Percentiles rank a stretch among this genome's conserved stretches.
phyloP scores from a whole-genome alignment of 2,888 invertebrate species.

The Oeneis ivallda region DNA sequence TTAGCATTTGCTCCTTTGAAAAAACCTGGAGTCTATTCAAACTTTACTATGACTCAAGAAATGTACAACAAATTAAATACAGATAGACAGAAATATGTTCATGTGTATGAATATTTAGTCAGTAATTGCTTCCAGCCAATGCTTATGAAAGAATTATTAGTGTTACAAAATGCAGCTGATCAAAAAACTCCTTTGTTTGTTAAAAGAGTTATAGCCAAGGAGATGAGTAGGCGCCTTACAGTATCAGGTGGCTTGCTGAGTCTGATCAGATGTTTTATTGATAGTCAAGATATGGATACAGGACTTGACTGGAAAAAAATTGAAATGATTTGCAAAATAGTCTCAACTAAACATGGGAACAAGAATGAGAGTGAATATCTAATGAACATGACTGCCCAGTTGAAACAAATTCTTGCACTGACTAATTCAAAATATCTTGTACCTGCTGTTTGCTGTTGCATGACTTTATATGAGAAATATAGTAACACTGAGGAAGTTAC shows the following conservation, averaged over 20 bases:
- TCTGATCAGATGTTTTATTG: slow-evolving; percentile 84
- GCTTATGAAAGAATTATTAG: slow-evolving; percentile 86
- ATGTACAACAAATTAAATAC: slow-evolving; percentile 73
- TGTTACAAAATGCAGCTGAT: slow-evolving; percentile 79
- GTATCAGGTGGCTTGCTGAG: slow-evolving; percentile 84
- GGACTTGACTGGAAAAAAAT: slow-evolving; percentile 85
- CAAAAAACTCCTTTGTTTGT: slow-evolving; percentile 84
- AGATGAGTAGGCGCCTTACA: slow-evolving; percentile 82
- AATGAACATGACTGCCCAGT: slow-evolving; percentile 76
- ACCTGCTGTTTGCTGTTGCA: slow-evolving; percentile 81
- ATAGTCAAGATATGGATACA: slow-evolving; percentile 76
- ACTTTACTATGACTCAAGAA: slow-evolving; percentile 80
- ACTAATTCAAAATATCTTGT: slow-evolving; percentile 69
- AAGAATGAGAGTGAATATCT: slow-evolving; percentile 74
- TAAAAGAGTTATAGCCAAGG: slow-evolving; percentile 81
- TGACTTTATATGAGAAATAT: slow-evolving; percentile 76
- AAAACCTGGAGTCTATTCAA: slow-evolving; percentile 74
- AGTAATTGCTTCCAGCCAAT: slow-evolving; percentile 81
- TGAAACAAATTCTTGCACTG: slow-evolving; percentile 70
- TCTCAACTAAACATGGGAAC: slow-evolving; percentile 79
- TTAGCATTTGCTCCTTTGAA: slow-evolving; percentile 85
- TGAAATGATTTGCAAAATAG: slow-evolving; percentile 84
- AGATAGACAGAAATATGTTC: slow-evolving; percentile 77
- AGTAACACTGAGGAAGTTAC: slow-evolving; percentile 55
- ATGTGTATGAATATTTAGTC: slow-evolving; percentile 76